Evolutionary conservation across 2,888 invertebrate species (phyloP).

Genomic region (Torymus texanus): DNA sequence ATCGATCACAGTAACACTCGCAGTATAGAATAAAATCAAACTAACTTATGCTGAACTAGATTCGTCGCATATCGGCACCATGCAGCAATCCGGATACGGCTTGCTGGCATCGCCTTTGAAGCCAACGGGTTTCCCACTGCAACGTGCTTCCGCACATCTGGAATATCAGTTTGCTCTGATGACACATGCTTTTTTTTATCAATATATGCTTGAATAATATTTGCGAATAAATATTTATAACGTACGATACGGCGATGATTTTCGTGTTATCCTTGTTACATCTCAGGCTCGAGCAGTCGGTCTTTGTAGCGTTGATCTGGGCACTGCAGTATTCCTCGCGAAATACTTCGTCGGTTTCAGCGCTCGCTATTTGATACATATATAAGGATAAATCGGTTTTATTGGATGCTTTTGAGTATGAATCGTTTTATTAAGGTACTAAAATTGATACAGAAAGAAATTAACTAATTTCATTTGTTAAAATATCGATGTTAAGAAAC

Average conservation of each 20-base stretch:
- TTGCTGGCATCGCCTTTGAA: conserved; percentile 25
- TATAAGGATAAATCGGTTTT: no score
- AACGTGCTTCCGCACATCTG: conserved; percentile 40
- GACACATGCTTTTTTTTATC: background rate
- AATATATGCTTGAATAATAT: background rate
- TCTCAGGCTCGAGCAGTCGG: conserved; percentile 23
- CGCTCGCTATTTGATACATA: no score
- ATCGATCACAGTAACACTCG: no score
- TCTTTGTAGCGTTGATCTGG: background rate
- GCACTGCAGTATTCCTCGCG: conserved; percentile 38
- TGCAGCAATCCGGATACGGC: conserved; percentile 45
- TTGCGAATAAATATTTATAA: background rate
- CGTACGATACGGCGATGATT: conserved; percentile 30
- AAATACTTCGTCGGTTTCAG: conserved; percentile 17
- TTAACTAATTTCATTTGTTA: no score
- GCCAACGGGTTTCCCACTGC: conserved; percentile 34
- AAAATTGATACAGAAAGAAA: no score
- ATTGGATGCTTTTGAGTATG: no score
- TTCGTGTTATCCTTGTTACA: conserved; percentile 44
- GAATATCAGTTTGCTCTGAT: background rate
- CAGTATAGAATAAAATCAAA: no score
- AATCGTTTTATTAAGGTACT: no score
- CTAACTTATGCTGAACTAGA: no score
- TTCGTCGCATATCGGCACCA: conserved; percentile 36
- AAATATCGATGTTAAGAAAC: no score